Evolutionary conservation across 2,797 vertebrate species (phyloP), one percentile per base, ranked within the genome.

Genomic region (Malurus leucopterus): DNA sequence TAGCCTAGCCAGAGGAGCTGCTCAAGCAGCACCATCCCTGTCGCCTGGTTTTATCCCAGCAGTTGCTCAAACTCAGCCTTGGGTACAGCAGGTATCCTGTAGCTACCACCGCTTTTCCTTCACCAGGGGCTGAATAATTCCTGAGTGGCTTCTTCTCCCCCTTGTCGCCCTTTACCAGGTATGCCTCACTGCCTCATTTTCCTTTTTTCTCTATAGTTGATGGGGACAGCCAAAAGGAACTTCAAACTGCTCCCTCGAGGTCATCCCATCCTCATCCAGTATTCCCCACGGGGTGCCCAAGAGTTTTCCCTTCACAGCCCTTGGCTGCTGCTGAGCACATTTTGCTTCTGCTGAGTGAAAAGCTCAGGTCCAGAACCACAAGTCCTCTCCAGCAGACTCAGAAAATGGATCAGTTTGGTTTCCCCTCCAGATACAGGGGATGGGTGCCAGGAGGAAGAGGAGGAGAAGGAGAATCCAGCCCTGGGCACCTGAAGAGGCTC

Each of bases 71-170:
- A 38, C 14, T 4, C 34, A 51, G 54, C 34, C 8, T 73, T 30
- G 61, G n/a, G 30, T 40, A 18, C 44, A 30, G 51, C 2, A 0
- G 24, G 51, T 46, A 43, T 7, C 54, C 36, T 0, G 0, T 26
- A 75, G 41, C 26, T 13, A 15, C 13, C 73, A 44, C 3, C 4
- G 44, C 47, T 74, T 40, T 72, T 80, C 51, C 17, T 23, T 26
- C 23, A 44, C 8, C 15, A 32, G 7, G 5, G 4, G 10, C 20
- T 38, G 32, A 58, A 29, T 51, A 61, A 44, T 61, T 82, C 38
- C 32, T 2, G 44, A 47, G 29, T n/a, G 26, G 7, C 19, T 62
- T 54, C 59, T 38, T 19, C 4, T 10, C 2, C 11, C 4, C 16
- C 13, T 34, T 23, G 9, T 24, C 6, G 8, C 11, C 29, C 12